Conservation (phyloP, 2,888 invertebrate species). For the Poecilus cupreus region DNA sequence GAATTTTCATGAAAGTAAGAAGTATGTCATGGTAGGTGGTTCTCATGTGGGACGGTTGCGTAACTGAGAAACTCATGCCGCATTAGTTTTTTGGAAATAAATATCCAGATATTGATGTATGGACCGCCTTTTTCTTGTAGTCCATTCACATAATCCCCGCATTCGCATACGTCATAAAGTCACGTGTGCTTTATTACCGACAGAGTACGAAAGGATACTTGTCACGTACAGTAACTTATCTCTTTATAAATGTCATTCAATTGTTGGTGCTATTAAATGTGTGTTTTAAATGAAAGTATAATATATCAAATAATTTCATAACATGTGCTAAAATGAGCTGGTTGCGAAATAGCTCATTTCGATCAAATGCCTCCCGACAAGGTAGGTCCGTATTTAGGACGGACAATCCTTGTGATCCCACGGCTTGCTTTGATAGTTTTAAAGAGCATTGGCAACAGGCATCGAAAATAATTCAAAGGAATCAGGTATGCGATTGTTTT, state of each 20-base stretch:
- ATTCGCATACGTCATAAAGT: conserved; percentile 33
- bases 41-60: background rate
- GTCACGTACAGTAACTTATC: conserved; percentile 49
- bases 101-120: background rate
- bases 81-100: background rate
- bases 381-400: conserved; percentile 64
- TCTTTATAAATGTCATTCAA: conserved; percentile 49
- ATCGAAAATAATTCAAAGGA: conserved; percentile 86
- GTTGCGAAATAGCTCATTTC: conserved; percentile 69
- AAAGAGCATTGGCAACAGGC: conserved; percentile 96
- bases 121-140: conserved; percentile 1
- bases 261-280: conserved; percentile 55
- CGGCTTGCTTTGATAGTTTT: conserved; percentile 94
- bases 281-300: conserved; percentile 48
- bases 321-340: conserved; percentile 68
- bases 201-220: background rate
- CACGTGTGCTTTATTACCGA: conserved; percentile 25
- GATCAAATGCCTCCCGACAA: conserved; percentile 67
- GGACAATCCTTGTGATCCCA: conserved; percentile 79
- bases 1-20: background rate
- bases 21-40: background rate
- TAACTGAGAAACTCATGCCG: background rate
- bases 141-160: background rate
- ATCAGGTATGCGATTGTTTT: conserved; percentile 74
- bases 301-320: conserved; percentile 23